Conservation (phyloP, 1,140 invertebrate species). For the Sarcophaga bullata region DNA sequence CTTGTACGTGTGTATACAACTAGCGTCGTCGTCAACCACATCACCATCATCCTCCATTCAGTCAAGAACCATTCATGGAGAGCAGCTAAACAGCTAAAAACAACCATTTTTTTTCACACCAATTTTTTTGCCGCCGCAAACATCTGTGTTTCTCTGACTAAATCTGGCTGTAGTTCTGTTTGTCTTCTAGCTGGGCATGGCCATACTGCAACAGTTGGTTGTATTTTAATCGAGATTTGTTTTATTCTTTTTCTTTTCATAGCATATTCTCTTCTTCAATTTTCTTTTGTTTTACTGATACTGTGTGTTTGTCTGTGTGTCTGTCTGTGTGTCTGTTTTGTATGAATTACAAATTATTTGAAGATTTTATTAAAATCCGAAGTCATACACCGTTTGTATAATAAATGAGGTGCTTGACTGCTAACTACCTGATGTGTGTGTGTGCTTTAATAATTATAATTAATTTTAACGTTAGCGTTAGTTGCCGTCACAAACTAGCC, state of each 20-base stretch:
- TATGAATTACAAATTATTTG: slow-evolving; percentile 20
- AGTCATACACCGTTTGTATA: slow-evolving; percentile 2
- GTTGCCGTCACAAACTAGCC: no score
- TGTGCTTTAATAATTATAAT: neutral
- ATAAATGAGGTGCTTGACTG: neutral
- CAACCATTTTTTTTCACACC: neutral
- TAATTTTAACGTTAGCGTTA: neutral
- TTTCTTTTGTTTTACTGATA: no score
- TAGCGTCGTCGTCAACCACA: neutral
- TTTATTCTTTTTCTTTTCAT: neutral
- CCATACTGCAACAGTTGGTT: neutral
- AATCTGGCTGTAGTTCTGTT: neutral
- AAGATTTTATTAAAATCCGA: neutral
- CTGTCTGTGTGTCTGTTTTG: neutral
- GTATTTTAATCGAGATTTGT: neutral
- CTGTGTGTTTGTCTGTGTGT: neutral
- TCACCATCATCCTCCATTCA: neutral
- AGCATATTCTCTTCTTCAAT: no score
- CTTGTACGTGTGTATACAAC: neutral
- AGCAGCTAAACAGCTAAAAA: neutral
- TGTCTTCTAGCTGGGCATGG: neutral
- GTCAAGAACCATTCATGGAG: neutral
- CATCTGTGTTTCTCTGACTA: neutral
- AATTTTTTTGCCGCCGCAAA: neutral
- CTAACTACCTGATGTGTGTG: neutral